Base-by-base conservation (phyloP, 37 sponge, comb jelly and placozoan species). In the Geodia barretti region DNA sequence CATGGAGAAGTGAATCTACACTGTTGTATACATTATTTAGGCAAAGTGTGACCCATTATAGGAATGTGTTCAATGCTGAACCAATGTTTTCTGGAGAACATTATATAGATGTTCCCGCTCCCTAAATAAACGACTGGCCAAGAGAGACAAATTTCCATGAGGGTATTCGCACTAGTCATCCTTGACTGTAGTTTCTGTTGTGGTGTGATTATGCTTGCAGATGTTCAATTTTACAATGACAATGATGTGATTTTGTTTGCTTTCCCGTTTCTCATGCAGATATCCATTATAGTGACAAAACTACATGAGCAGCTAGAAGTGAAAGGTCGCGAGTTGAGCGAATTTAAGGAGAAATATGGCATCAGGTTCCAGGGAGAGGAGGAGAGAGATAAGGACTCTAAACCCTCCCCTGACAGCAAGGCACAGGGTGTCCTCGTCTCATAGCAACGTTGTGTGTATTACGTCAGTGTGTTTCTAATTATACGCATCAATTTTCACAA, bases 271-370 rank as follows among this genome's bases (percentile, higher is more conserved):
- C 70, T 23, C 24, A 1, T 35, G 7, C 39, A 90, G 88, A 73
- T 94, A 59, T 65, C 67, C 0, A 64, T 11, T 0, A 26, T 87
- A 67, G 37, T 87, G 32, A 70, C 77, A 60, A 93, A 80, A 72
- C 75, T 95, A 47, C 79, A 68, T 25, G 83, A 72, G 37, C 90
- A 89, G 64, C 39, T 98, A 21, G 76, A 88, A 32, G 76, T 76
- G 84, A 98, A 95, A 60, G 92, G 94, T 25, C 86, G 90, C 62
- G 94, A 91, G 71, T 28, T 98, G 36, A 88, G 69, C 29, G 86
- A 79, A 31, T 93, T 84, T 68, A 90, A 75, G 40, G 84, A 91
- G 42, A 95, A 98, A 76, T 79, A 98, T 76, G 83, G 86, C 54
- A 95, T 98, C 29, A 43, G 66, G 0, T 59, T 96, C 38, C 77